Evolutionary conservation across 2,888 invertebrate genomes (phyloP), one percentile per base, ranked within the genome.

Genomic region (Drosophila longiperda): DNA sequence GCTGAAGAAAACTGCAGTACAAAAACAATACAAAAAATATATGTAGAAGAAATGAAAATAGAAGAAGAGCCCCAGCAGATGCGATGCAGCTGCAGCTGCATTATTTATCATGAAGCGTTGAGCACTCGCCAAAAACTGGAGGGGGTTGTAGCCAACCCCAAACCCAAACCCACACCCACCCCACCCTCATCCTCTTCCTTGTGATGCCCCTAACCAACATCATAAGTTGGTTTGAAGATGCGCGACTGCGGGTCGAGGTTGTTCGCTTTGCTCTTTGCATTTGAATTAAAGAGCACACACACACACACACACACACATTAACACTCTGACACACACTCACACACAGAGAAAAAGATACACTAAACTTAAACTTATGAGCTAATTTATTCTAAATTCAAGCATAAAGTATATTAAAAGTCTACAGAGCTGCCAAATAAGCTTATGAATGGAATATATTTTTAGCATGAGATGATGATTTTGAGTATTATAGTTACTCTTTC

Each of bases 21-120:
- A 53, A 73, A 65, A 55, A 48, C n/a, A 26, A 38, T 20, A 23
- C 29, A 15, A 42, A n/a, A 26, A 23, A n/a, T 3, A 11, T 17
- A 17, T 17, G 20, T 32, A 23, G 42, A 33, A 58, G 42, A 15
- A 20, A 57, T 15, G 32, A 9, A 23, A 36, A 17, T 23, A 8
- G 26, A 40, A 40, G 55, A 55, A 38, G 29, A 55, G 8, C 38
- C 34, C 9, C 23, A 38, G n/a, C 57, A 57, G 40, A 38, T 54
- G 54, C 57, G 54, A 9, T 40, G n/a, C 58, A 29, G 60, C 70
- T 57, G 36, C 69, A 74, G 85, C 74, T 85, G 87, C 85, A 86
- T 86, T 86, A 87, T 86, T 86, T 86, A 86, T 87, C 74, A 75
- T 80, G 60, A 66, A 59, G 65, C 67, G 82, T 66, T 74, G 73